Evolutionary conservation across 2,113 vertebrate species (phyloP).

Genomic region (Tachysurus fulvidraco): DNA sequence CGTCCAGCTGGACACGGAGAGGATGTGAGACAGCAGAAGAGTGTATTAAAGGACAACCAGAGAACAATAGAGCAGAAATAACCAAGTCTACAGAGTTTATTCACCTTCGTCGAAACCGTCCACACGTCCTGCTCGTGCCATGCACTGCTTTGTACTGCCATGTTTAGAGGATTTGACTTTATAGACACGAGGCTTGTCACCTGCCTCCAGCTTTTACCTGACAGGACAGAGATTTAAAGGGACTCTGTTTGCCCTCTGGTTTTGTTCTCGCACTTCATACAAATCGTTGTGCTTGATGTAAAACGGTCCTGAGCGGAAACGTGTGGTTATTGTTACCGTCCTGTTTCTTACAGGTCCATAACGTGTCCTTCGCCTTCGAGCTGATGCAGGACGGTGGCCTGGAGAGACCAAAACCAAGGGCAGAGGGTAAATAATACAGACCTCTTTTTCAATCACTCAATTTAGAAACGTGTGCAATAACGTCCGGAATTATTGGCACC

Average conservation of each 20-base stretch:
- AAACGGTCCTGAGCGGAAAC: too few species aligned
- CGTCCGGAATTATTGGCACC: background rate
- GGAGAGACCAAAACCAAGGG: conserved; percentile 92
- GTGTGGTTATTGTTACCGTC: background rate
- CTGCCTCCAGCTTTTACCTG: background rate
- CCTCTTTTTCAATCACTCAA: background rate
- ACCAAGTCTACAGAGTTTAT: background rate
- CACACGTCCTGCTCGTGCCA: background rate
- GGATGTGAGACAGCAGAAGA: background rate
- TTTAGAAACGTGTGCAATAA: background rate
- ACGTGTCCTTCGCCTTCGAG: conserved; percentile 94
- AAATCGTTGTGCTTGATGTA: too few species aligned
- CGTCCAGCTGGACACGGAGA: conserved; percentile 37
- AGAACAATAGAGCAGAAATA: background rate
- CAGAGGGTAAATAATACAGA: conserved; percentile 80
- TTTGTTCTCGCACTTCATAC: too few species aligned
- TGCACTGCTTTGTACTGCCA: background rate
- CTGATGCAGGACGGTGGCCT: conserved; percentile 97
- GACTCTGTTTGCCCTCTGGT: too few species aligned
- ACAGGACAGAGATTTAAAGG: background rate
- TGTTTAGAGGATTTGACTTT: background rate
- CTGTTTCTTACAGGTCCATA: conserved; percentile 82
- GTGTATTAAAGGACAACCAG: background rate
- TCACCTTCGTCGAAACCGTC: background rate
- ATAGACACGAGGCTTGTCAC: background rate